A percentile compares a stretch with the other conserved stretches of the same genome.
These are phyloP conservation scores for Pristionchus mayeri DNA, from an alignment of 2,888 invertebrate genomes.

Conservation along the genomic window DNA sequence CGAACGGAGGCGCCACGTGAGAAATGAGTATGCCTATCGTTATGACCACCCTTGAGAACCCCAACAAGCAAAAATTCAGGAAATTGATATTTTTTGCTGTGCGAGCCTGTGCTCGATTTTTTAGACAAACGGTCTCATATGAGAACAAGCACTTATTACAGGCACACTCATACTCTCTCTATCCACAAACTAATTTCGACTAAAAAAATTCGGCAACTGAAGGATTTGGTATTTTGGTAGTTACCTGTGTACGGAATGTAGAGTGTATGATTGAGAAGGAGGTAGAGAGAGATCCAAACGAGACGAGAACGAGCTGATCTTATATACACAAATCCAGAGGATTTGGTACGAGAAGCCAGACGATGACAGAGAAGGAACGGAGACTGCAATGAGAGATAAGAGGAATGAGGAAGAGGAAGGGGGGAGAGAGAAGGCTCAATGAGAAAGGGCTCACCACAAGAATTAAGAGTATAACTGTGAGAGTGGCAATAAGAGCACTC, in stretches of 20 bases:
- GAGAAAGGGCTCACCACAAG: background rate
- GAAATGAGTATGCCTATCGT: background rate
- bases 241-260: constrained; percentile 38
- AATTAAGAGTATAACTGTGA: background rate
- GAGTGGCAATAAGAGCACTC: background rate
- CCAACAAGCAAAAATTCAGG: background rate
- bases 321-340: constrained; percentile 30
- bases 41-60: background rate
- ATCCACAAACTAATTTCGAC: no score
- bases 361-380: constrained; percentile 34
- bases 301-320: constrained; percentile 19
- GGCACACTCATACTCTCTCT: no score
- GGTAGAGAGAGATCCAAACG: constrained; percentile 30
- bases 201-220: no score
- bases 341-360: background rate
- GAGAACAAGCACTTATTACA: no score
- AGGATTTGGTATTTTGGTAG: no score
- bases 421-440: background rate
- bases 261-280: constrained; percentile 31
- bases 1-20: no score
- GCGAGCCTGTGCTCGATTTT: background rate
- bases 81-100: background rate
- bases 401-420: background rate
- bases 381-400: background rate
- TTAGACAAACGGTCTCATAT: no score